These are phyloP conservation scores for Rhinopithecus roxellana DNA, from an alignment of 2,113 vertebrate species.

Conservation along the genomic window DNA sequence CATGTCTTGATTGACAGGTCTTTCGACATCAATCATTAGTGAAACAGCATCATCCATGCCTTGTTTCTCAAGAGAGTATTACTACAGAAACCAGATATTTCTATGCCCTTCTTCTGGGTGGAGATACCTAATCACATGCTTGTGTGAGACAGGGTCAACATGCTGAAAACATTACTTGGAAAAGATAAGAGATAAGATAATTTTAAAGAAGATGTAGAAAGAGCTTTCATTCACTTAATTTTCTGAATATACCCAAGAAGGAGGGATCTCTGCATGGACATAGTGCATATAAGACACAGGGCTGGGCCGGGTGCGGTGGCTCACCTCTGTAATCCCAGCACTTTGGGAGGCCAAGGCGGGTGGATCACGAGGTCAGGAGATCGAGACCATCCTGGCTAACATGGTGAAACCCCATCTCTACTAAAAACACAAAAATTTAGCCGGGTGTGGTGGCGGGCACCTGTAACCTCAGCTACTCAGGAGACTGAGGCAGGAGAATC, in stretches of 20 bases:
- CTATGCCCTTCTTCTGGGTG: background rate
- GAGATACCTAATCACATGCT: background rate
- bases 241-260: background rate
- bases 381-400: too few relatives aligned
- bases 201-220: background rate
- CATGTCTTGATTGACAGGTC: fast-evolving
- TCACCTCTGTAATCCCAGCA: too few relatives aligned
- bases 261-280: background rate
- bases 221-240: background rate
- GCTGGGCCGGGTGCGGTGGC: too few relatives aligned
- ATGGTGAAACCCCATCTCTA: too few relatives aligned
- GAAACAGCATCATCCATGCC: background rate
- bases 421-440: too few relatives aligned
- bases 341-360: too few relatives aligned
- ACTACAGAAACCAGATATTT: background rate
- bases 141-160: background rate
- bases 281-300: background rate
- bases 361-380: too few relatives aligned
- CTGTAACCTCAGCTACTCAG: too few relatives aligned
- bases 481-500: too few relatives aligned
- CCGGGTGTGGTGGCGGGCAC: too few relatives aligned
- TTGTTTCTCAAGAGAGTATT: background rate
- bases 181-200: background rate
- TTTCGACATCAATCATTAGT: background rate
- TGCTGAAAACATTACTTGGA: background rate